phyloP scores from a whole-genome alignment of 2,113 vertebrate genomes.

The Xyrauchen texanus region DNA sequence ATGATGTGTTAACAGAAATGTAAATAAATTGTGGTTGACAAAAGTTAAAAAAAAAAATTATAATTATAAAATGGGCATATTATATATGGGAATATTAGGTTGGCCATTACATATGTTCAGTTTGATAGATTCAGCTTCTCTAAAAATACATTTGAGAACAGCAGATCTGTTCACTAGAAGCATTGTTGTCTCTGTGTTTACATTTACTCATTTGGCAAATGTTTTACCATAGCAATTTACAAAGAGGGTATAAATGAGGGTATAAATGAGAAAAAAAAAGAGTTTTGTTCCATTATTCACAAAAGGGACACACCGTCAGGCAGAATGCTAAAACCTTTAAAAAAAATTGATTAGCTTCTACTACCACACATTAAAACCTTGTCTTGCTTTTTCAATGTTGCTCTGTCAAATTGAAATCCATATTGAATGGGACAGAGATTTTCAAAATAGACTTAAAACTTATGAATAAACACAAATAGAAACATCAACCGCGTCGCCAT shows the following conservation, averaged over 20 bases:
- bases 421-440: too few species aligned
- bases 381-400: not conserved
- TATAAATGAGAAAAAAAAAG: not conserved
- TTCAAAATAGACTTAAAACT: too few species aligned
- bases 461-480: too few species aligned
- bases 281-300: too few species aligned
- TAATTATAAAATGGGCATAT: not conserved
- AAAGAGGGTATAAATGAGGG: not conserved
- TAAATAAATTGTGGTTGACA: conserved; percentile 15
- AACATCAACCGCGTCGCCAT: too few species aligned
- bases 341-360: not conserved
- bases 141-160: not conserved
- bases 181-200: not conserved
- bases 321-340: not conserved
- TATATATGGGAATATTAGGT: not conserved
- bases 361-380: not conserved
- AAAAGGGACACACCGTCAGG: not conserved
- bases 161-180: not conserved
- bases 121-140: too few species aligned
- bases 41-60: not conserved
- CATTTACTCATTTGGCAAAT: not conserved
- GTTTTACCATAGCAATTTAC: conserved; percentile 5
- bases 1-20: conserved; percentile 6
- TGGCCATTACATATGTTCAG: too few species aligned
- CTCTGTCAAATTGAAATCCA: not conserved